Percentiles rank a stretch among this genome's conserved stretches.
Evolutionary conservation across 1,140 invertebrate genomes (phyloP).

Genomic region (Euschistus heros): DNA sequence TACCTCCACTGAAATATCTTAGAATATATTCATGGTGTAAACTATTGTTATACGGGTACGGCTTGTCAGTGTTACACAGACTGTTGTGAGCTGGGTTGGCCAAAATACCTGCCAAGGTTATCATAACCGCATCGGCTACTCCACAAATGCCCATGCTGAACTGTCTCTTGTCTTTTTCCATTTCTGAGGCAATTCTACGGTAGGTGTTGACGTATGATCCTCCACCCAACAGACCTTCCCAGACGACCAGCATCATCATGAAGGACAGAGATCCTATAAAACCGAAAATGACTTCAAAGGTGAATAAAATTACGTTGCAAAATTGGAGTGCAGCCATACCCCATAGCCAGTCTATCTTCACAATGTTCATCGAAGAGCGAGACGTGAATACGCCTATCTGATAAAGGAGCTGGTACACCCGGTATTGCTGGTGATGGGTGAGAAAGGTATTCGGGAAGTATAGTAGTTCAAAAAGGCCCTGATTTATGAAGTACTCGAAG

Average conservation of each 20-base stretch:
- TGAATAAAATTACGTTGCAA: slow-evolving; percentile 54
- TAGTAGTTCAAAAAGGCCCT: slow-evolving; percentile 70
- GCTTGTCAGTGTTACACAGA: slow-evolving; percentile 48
- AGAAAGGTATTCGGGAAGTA: slow-evolving; percentile 57
- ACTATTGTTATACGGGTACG: no score
- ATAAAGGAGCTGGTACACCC: slow-evolving; percentile 77
- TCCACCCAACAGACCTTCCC: slow-evolving; percentile 72
- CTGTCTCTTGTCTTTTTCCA: slow-evolving; percentile 46
- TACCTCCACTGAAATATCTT: no score
- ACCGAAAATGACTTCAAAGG: slow-evolving; percentile 54
- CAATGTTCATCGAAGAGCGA: slow-evolving; percentile 67
- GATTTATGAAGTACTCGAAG: slow-evolving; percentile 86
- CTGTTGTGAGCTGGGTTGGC: slow-evolving; percentile 63
- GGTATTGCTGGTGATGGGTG: slow-evolving; percentile 54
- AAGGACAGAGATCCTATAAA: slow-evolving; percentile 66
- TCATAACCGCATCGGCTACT: slow-evolving; percentile 63
- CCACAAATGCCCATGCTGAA: slow-evolving; percentile 59
- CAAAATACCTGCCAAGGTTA: slow-evolving; percentile 56
- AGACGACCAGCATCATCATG: slow-evolving; percentile 56
- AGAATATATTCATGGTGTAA: no score
- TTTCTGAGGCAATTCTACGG: slow-evolving; percentile 62
- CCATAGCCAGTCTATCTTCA: slow-evolving; percentile 60
- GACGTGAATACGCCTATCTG: slow-evolving; percentile 82
- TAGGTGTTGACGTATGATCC: slow-evolving; percentile 83
- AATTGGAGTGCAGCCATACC: slow-evolving; percentile 62